Evolutionary conservation across 2,797 vertebrate species (phyloP).

Genomic region (Chrysolophus pictus): DNA sequence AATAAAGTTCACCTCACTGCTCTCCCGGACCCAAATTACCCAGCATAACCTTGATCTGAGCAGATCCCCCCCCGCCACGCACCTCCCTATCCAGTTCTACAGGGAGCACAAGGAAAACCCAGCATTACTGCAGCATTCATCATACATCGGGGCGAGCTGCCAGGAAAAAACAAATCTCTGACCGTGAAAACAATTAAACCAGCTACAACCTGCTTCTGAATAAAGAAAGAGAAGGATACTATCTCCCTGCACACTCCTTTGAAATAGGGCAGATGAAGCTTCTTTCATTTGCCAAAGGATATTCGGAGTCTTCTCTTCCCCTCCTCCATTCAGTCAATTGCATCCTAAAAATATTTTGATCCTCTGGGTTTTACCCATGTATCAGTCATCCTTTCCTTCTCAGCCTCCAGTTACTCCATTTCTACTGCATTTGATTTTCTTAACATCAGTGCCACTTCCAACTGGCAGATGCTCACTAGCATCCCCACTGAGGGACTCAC

Average conservation of each 20-base stretch:
- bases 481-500: not conserved
- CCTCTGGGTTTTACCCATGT: not conserved
- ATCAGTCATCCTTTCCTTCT: not conserved
- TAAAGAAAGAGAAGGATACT: slow-evolving; percentile 19
- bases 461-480: not conserved
- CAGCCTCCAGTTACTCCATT: not conserved
- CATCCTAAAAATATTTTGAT: not conserved
- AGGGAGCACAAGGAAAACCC: slow-evolving; percentile 56
- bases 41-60: slow-evolving; percentile 4
- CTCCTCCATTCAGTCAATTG: not conserved
- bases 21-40: slow-evolving; percentile 44
- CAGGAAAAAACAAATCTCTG: slow-evolving; percentile 57
- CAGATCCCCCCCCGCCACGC: not conserved
- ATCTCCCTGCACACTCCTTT: slow-evolving; percentile 36
- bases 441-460: not conserved
- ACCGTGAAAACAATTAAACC: slow-evolving; percentile 52
- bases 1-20: slow-evolving; percentile 67
- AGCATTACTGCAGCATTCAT: slow-evolving; percentile 61
- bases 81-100: slow-evolving; percentile 66
- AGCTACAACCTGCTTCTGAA: slow-evolving; percentile 39
- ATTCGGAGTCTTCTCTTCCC: not conserved
- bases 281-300: not conserved
- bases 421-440: not conserved
- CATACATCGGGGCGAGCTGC: slow-evolving; percentile 36
- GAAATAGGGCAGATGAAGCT: not conserved